Base-by-base conservation (phyloP, 2,113 vertebrate species). In the Alexandromys fortis region DNA sequence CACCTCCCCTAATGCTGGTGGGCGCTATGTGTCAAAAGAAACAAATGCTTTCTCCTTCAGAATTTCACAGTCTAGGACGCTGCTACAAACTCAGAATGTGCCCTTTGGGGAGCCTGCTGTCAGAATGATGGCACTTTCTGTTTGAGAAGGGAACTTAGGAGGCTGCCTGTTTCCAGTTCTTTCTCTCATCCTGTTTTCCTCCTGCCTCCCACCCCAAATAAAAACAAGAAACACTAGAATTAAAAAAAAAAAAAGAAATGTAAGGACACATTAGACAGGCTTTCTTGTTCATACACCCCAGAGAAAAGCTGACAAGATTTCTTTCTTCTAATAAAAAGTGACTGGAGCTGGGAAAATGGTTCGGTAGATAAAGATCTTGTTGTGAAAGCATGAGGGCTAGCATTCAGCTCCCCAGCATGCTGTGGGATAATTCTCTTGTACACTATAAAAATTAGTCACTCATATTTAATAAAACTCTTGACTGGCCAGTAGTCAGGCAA, bases 191-290 rank as follows among this genome's bases (percentile, higher is more conserved):
- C 96, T 94, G 92, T 90, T 81, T 89, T 91, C 89, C 86, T 96
- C 96, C 79, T 14, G 94, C 47, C 49, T 55, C 68, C 58, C 90
- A 63, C n/a, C 88, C 94, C 91, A 88, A 96, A 83, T 89, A 96
- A 98, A 96, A 96, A 98, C 97, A 98, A 96, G 98, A 98, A 98
- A 99, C 98, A 99, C 98, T 99, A 99, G 98, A 98, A 98, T 98
- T 99, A 42, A 42, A 42, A 42, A 42, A 42, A 42, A 42, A 42
- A 42, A 42, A 42, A 42, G 3, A 42, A 42, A 42, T 42, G 42
- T n/a, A 89, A 33, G 83, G 85, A 65, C 30, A 81, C n/a, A 17
- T 65, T 72, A 86, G 91, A n/a, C 35, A 86, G 70, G 14, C n/a
- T 82, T 78, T 67, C 58, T 21, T 45, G 82, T 67, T 76, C 70